phyloP scores from a whole-genome alignment of 2,113 vertebrate genomes.

The Pongo pygmaeus region DNA sequence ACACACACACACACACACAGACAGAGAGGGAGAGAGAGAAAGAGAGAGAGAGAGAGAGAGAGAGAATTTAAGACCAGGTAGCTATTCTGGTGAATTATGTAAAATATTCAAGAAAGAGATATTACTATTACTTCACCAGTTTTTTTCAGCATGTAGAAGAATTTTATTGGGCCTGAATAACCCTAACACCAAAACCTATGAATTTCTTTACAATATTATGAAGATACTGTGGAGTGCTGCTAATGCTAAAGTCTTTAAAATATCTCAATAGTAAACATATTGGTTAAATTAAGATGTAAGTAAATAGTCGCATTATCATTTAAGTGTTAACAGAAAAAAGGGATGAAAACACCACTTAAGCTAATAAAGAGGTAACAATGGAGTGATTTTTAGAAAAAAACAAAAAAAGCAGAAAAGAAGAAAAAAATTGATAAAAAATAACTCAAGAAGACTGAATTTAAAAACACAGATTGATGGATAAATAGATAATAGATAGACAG shows the following conservation, averaged over 20 bases:
- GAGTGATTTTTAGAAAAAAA: no score
- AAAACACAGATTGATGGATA: not conserved
- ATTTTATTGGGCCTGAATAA: not conserved
- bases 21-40: rapidly evolving
- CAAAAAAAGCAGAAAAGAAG: not conserved
- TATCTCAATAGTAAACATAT: not conserved
- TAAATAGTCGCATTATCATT: no score
- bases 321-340: not conserved
- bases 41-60: no score
- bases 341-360: not conserved
- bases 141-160: not conserved
- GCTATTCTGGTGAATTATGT: not conserved
- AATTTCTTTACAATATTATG: not conserved
- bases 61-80: not conserved
- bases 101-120: not conserved
- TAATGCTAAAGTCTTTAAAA: not conserved
- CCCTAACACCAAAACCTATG: not conserved
- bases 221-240: not conserved
- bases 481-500: no score
- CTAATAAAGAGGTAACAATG: not conserved
- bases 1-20: no score
- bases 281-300: not conserved
- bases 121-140: not conserved
- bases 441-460: not conserved
- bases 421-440: not conserved